These are phyloP conservation scores for Cetonia aurata DNA, from an alignment of 2,888 invertebrate species.

Conservation along the genomic window DNA sequence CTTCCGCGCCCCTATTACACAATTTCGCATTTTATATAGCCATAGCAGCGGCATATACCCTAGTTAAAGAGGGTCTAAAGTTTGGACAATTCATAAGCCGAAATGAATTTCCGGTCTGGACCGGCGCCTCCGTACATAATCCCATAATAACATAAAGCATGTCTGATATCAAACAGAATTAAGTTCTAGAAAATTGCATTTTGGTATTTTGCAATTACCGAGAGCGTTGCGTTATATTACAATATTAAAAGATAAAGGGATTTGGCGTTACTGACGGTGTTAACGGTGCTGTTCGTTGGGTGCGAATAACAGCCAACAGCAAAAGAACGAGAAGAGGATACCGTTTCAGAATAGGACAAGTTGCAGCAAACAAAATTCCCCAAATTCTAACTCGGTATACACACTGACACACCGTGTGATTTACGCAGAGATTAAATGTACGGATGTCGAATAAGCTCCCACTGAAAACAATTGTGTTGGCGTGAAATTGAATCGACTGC, in stretches of 20 bases:
- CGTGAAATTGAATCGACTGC: conserved; percentile 38
- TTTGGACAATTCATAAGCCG: conserved; percentile 33
- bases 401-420: conserved; percentile 36
- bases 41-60: neutral
- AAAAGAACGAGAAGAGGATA: conserved; percentile 29
- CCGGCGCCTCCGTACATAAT: conserved; percentile 15
- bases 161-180: conserved; percentile 42
- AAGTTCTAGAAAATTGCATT: conserved; percentile 45
- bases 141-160: conserved; percentile 42
- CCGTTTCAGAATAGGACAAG: conserved; percentile 33
- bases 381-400: conserved; percentile 33
- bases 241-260: conserved; percentile 47
- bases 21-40: neutral
- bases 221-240: conserved; percentile 38
- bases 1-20: neutral
- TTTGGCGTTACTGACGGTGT: conserved; percentile 35
- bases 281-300: conserved; percentile 26
- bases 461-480: conserved; percentile 43
- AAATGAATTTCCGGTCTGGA: conserved; percentile 32
- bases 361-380: conserved; percentile 36
- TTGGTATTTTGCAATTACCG: conserved; percentile 47
- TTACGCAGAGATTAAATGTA: conserved; percentile 42
- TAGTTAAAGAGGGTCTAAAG: conserved; percentile 15
- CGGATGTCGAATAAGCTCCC: conserved; percentile 43
- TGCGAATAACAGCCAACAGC: conserved; percentile 17